phyloP scores from a whole-genome alignment of 1,140 invertebrate genomes.

The Solenopsis fugax region DNA sequence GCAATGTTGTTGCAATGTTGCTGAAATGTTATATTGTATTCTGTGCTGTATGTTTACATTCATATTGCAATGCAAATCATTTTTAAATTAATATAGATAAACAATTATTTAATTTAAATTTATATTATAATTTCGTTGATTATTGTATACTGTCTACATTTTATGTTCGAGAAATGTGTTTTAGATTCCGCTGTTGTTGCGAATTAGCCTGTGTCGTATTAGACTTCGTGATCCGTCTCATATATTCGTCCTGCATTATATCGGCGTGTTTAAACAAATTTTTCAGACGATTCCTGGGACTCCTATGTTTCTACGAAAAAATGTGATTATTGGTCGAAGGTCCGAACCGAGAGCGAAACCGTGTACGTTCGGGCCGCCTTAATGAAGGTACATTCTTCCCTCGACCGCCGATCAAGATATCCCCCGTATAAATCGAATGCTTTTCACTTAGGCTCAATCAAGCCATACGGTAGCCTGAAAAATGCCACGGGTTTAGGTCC shows the following conservation, averaged over 20 bases:
- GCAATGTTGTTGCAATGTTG: too few relatives aligned
- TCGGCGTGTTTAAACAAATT: conserved; percentile 72
- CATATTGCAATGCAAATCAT: background rate
- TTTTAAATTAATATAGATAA: background rate
- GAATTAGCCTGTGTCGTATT: background rate
- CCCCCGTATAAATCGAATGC: conserved; percentile 76
- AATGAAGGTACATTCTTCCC: conserved; percentile 79
- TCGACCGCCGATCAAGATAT: conserved; percentile 76
- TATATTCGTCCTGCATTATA: conserved; percentile 41
- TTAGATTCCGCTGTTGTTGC: background rate
- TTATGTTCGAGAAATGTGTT: background rate
- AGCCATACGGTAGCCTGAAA: conserved; percentile 76
- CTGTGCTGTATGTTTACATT: background rate
- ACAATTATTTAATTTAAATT: background rate
- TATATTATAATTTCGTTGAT: background rate
- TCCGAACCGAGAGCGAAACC: conserved; percentile 76
- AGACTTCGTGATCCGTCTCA: background rate
- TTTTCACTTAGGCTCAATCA: conserved; percentile 78
- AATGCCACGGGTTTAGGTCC: conserved; percentile 68
- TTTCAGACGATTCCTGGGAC: conserved; percentile 51
- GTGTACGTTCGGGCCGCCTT: conserved; percentile 74
- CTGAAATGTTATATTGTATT: too few relatives aligned
- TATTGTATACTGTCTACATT: background rate
- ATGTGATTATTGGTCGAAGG: conserved; percentile 73
- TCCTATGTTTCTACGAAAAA: conserved; percentile 72